Conservation (phyloP, 2,888 invertebrate species). For the Cheilosia urbana region DNA sequence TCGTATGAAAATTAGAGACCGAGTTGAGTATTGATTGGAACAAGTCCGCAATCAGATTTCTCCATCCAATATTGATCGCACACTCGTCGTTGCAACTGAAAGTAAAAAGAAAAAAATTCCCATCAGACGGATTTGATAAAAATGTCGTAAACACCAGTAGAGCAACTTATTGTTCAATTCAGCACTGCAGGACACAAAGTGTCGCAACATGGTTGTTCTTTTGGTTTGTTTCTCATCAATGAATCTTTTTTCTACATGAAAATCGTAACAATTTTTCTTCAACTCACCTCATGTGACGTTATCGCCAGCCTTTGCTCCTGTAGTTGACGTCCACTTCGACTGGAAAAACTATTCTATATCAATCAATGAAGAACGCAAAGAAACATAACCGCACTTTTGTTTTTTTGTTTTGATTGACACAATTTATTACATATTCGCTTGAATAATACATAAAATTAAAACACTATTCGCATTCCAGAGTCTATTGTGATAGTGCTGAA, state of each 20-base stretch:
- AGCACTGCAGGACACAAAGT: slow-evolving; percentile 84
- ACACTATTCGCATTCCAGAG: slow-evolving; percentile 51
- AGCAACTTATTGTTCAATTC: slow-evolving; percentile 75
- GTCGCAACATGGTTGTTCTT: slow-evolving; percentile 83
- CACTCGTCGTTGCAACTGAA: background rate
- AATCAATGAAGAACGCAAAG: background rate
- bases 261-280: background rate
- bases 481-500: slow-evolving; percentile 51
- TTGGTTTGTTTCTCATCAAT: slow-evolving; percentile 83
- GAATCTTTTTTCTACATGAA: slow-evolving; percentile 3
- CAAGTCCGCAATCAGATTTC: too few species aligned
- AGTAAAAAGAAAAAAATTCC: background rate
- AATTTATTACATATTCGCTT: slow-evolving; percentile 24
- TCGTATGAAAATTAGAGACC: too few species aligned
- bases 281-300: background rate
- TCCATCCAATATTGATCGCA: background rate
- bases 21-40: too few species aligned
- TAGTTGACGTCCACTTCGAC: too few species aligned
- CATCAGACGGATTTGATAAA: background rate
- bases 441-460: slow-evolving; percentile 52
- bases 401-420: background rate
- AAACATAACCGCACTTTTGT: background rate
- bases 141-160: background rate
- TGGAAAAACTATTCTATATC: too few species aligned
- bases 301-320: too few species aligned